Evolutionary conservation across 2,888 invertebrate species (phyloP), one percentile per base, ranked within the genome.

Genomic region (Omphaloscelis lunosa): DNA sequence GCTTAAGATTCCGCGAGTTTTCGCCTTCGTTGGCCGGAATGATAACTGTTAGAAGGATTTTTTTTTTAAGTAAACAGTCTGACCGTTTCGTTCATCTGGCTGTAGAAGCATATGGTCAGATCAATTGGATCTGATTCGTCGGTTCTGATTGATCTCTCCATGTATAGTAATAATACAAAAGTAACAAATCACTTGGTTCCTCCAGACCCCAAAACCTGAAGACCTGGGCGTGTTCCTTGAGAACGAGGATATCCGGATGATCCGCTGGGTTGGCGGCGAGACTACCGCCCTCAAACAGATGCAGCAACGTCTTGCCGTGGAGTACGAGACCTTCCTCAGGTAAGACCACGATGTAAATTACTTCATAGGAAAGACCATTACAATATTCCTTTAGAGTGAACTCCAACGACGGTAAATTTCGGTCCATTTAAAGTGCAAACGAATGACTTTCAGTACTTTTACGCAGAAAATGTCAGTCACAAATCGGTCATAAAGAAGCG

Each of bases 181-280:
- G 41, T 53, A 51, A 51, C 9, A 23, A n/a, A 34, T 72, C 61
- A 66, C n/a, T 34, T 72, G 41, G 59, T 8, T 0, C 29, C 29
- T 8, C 8, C 77, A 97, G 96, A 90, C 93, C 0, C 97, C 97
- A 0, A 97, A 95, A 41, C 97, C 97, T 0, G 97, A 97, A 86
- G 96, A 97, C 56, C 93, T 98, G 20, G 97, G 97, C 8, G 93
- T 97, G 8, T 95, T 94, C 76, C 92, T 95, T 65, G 97, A 97
- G 88, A 95, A 93, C 75, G 95, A 96, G 12, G 95, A 96, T 74
- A 92, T 95, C 72, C 94, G 96, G 4, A 97, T 97, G 95, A 96
- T 97, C 73, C 95, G 97, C 29, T 97, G 97, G 97, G 95, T 96
- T 29, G 98, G 98, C 0, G 98, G 98, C 0, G 98, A 98, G 93